A percentile compares a stretch with the other conserved stretches of the same genome.
Evolutionary conservation across 2,797 vertebrate genomes (phyloP).

Genomic region (Remorina albescens): DNA sequence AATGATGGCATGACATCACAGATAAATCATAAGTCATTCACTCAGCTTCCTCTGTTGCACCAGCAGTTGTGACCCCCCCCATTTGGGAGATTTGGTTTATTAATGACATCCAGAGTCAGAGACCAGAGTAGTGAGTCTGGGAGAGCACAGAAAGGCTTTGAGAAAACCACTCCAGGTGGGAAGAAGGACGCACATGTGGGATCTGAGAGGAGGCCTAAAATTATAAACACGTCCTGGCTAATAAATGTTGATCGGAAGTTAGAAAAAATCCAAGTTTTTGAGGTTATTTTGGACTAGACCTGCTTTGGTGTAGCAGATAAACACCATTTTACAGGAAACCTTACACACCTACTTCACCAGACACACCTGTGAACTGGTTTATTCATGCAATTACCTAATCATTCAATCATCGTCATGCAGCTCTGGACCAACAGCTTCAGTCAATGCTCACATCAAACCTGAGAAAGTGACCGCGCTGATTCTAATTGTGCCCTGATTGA

Average conservation of each 20-base stretch:
- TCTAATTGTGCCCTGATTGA: not conserved
- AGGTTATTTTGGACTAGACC: not conserved
- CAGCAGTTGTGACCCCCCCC: slow-evolving; percentile 16
- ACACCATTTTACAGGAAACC: not conserved
- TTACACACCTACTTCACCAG: not conserved
- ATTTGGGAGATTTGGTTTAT: slow-evolving; percentile 13
- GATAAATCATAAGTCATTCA: slow-evolving; percentile 36
- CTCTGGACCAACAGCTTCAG: not conserved
- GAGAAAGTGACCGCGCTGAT: not conserved
- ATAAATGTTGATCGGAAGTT: not conserved
- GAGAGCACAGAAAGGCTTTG: not conserved
- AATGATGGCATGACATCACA: slow-evolving; percentile 48
- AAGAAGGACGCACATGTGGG: not conserved
- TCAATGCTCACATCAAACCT: not conserved
- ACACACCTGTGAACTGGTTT: not conserved
- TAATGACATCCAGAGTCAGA: slow-evolving; percentile 25
- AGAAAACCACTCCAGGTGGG: too few species aligned
- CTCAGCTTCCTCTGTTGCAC: slow-evolving; percentile 17
- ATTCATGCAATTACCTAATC: not conserved
- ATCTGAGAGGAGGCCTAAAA: not conserved
- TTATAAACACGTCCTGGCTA: not conserved
- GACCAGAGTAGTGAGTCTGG: too few species aligned
- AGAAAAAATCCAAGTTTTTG: not conserved
- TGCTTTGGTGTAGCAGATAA: not conserved
- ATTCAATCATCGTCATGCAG: not conserved